Percentiles rank a stretch among this genome's conserved stretches.
Evolutionary conservation across 2,113 vertebrate species (phyloP).

Genomic region (Tragelaphus buxtoni): DNA sequence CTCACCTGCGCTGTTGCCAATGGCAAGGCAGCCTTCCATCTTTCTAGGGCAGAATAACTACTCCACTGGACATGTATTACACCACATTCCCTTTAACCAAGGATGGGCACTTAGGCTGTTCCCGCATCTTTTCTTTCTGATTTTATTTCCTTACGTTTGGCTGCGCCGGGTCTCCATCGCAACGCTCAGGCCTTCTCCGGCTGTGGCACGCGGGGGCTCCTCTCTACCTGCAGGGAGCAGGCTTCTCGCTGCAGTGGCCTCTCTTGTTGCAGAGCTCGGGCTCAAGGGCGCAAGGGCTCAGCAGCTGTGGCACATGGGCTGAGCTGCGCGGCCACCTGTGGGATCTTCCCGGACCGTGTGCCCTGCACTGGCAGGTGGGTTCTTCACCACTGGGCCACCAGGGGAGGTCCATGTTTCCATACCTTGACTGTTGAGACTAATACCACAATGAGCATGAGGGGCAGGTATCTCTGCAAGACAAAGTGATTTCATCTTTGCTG

Average conservation of each 20-base stretch:
- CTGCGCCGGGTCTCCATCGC: accelerated
- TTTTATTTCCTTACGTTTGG: not conserved
- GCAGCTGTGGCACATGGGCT: not conserved
- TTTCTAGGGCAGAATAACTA: not conserved
- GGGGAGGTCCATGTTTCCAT: not conserved
- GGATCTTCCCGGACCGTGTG: not conserved
- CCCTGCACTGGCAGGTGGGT: not conserved
- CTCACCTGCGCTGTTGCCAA: not conserved
- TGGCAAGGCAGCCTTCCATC: too few relatives aligned
- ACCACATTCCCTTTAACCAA: not conserved
- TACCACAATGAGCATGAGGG: not conserved
- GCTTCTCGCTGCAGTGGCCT: not conserved
- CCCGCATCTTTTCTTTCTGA: not conserved
- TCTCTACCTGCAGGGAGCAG: not conserved
- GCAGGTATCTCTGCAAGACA: not conserved
- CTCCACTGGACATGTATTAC: accelerated
- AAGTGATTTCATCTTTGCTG: not conserved
- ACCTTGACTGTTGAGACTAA: not conserved
- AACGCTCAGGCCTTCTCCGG: not conserved
- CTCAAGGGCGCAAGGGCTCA: not conserved
- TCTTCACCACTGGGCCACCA: not conserved
- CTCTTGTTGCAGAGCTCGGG: not conserved
- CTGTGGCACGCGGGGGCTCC: accelerated
- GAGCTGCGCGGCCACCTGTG: accelerated
- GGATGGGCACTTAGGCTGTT: not conserved